These are phyloP conservation scores for Palaemon carinicauda DNA, from an alignment of 1,140 invertebrate species.

Conservation along the genomic window DNA sequence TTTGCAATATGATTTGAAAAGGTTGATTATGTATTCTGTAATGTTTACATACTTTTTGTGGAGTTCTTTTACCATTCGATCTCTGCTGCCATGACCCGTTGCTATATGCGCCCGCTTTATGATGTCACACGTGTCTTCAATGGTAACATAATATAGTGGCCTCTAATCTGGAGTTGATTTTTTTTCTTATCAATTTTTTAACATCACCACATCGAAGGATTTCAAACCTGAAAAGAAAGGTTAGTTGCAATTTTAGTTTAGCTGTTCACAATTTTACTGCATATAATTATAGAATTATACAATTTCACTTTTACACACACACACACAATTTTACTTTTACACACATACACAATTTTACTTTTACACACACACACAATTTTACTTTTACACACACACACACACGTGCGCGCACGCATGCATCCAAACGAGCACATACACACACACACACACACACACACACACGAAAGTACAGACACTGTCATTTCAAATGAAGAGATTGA, in stretches of 20 bases:
- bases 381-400: too few relatives aligned
- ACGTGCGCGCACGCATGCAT: neutral
- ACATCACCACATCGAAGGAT: slow-evolving; percentile 31
- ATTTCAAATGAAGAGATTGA: too few relatives aligned
- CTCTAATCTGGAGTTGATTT: neutral
- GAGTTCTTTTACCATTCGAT: slow-evolving; percentile 26
- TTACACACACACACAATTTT: neutral
- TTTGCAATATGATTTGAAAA: slow-evolving; percentile 34
- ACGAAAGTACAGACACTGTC: neutral
- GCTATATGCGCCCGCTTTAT: slow-evolving; percentile 33
- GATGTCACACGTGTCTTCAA: slow-evolving; percentile 26
- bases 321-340: neutral
- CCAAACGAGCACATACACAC: too few relatives aligned
- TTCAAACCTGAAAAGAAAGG: slow-evolving; percentile 62
- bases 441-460: too few relatives aligned
- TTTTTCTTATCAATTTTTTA: slow-evolving; percentile 33
- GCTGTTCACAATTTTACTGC: too few relatives aligned
- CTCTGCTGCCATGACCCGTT: slow-evolving; percentile 29
- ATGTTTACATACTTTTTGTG: slow-evolving; percentile 36
- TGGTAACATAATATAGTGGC: slow-evolving; percentile 19
- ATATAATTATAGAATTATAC: too few relatives aligned
- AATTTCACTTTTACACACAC: too few relatives aligned
- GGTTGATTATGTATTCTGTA: neutral
- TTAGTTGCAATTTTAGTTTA: too few relatives aligned
- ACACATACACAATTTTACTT: neutral